Evolutionary conservation across 1,140 invertebrate species (phyloP).

Genomic region (Neodiprion pinetum): DNA sequence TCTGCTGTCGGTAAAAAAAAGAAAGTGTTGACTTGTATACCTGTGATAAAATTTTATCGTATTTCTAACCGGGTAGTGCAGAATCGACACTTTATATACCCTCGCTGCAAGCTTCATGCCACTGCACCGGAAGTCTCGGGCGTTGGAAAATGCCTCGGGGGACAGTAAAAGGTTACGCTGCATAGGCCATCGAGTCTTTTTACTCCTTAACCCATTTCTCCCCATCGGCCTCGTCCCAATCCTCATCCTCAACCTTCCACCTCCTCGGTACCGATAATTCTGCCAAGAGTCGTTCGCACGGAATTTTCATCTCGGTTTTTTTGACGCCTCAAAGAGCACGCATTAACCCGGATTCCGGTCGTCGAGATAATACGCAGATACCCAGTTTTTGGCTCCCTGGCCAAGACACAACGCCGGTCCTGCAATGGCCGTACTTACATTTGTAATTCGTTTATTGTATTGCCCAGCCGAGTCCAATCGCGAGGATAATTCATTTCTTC

Average conservation of each 20-base stretch:
- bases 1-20: too few species aligned
- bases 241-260: neutral
- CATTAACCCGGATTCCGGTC: neutral
- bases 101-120: neutral
- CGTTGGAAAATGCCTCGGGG: too few species aligned
- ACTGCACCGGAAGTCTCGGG: neutral
- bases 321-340: neutral
- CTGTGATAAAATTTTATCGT: conserved; percentile 9
- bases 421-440: too few species aligned
- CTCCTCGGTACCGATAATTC: neutral
- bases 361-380: neutral
- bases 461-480: too few species aligned
- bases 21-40: neutral
- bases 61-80: conserved; percentile 12
- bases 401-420: too few species aligned
- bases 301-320: neutral
- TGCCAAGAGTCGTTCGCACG: conserved; percentile 3
- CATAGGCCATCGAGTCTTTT: neutral
- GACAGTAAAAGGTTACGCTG: neutral
- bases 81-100: conserved; percentile 10
- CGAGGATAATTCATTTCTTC: too few species aligned
- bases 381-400: neutral
- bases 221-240: neutral
- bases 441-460: too few species aligned
- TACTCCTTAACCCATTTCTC: neutral